Evolutionary conservation across 2,113 vertebrate genomes (phyloP), one percentile per base, ranked within the genome.

Genomic region (Hiodon alosoides): DNA sequence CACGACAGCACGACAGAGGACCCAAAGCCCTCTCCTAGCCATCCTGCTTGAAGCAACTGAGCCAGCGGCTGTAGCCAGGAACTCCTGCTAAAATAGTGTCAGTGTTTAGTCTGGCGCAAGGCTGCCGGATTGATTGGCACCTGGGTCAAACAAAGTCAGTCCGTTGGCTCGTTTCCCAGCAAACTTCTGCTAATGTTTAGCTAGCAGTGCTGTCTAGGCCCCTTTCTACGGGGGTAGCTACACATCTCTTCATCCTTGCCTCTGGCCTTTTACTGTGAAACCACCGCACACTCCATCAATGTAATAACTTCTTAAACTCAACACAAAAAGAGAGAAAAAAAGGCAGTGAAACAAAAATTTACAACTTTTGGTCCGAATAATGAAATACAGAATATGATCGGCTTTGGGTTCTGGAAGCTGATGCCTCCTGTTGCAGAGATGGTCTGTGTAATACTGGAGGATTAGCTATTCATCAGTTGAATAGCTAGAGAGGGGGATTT

Each of bases 71-170:
- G 92, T 89, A 89, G 87, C 89, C 88, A 90, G 89, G 92, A 91
- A 92, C 91, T 92, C 93, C 87, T 92, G 90, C 92, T 92, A 92
- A 92, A 94, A 93, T 92, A 92, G 92, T 93, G 93, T 93, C 90
- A 93, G 92, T 93, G 92, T 93, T 94, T 94, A 92, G 92, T 93
- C 93, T 94, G 91, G 91, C 90, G 86, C 89, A 87, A 81, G 84
- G 89, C 90, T 93, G 87, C 86, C 82, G 90, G 86, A 90, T 88
- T 93, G 92, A 93, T 92, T 94, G 93, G 91, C 92, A 94, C 91
- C 91, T 91, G 91, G 92, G 92, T 92, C 91, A 93, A 91, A 92
- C 89, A 92, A 91, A 94, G 92, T 94, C 93, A 91, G 89, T 92
- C 87, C 86, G 86, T 90, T 93, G 93, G 93, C 93, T 91, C 84